These are phyloP conservation scores for Eriocheir sinensis DNA, from an alignment of 1,140 invertebrate genomes.

Conservation along the genomic window DNA sequence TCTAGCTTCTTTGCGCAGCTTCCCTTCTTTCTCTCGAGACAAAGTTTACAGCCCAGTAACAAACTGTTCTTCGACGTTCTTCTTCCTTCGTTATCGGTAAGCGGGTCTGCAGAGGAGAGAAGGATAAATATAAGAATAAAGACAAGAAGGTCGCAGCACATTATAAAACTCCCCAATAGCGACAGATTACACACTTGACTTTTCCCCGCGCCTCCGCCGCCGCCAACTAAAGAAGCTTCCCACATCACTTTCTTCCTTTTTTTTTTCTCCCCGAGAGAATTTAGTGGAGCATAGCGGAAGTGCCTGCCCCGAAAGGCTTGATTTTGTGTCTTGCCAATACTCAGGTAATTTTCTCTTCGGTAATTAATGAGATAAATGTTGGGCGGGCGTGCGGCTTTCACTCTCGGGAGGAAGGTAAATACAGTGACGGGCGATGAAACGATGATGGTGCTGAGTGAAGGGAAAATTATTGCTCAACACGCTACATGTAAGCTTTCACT, in stretches of 20 bases:
- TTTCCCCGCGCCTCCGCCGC: conserved; percentile 18
- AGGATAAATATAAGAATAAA: no score
- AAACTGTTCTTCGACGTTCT: background rate
- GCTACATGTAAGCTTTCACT: no score
- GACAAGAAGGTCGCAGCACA: background rate
- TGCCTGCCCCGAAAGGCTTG: no score
- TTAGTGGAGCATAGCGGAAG: background rate
- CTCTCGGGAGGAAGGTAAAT: background rate
- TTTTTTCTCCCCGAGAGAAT: background rate
- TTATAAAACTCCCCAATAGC: conserved; percentile 26
- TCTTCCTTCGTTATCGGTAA: background rate
- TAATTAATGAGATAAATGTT: conserved; percentile 26
- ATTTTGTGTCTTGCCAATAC: background rate
- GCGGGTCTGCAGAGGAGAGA: background rate
- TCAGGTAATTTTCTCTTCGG: background rate
- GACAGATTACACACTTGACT: background rate
- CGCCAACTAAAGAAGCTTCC: background rate
- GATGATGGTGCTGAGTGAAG: background rate
- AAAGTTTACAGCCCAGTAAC: background rate
- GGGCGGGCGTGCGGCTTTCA: background rate
- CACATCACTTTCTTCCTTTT: background rate
- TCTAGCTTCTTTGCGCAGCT: background rate
- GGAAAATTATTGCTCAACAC: background rate
- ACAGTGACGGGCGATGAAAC: background rate
- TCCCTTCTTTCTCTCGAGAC: background rate